Conservation (phyloP, 1,140 invertebrate species). For the Panulirus ornatus region DNA sequence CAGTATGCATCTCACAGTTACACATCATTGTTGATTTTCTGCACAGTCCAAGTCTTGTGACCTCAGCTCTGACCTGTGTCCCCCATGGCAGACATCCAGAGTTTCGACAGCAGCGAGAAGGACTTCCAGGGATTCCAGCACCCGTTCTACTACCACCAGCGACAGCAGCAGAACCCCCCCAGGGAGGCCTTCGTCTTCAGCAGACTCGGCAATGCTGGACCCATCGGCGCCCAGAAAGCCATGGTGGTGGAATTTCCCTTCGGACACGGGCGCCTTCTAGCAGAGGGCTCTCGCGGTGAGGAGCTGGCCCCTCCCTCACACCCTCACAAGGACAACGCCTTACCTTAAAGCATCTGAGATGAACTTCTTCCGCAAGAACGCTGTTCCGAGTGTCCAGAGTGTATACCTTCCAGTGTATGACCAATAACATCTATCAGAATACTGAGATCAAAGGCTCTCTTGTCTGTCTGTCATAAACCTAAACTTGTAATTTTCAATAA, state of each 20-base stretch:
- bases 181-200: conserved; percentile 50
- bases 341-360: no score
- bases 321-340: conserved; percentile 1
- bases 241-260: not conserved
- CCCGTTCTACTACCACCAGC: conserved; percentile 60
- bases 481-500: no score
- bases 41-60: no score
- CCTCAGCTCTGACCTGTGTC: no score
- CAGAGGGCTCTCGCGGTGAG: not conserved
- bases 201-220: not conserved
- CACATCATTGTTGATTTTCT: no score
- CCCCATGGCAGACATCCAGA: conserved; percentile 17
- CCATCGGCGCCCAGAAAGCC: not conserved
- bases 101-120: conserved; percentile 60
- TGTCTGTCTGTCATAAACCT: no score
- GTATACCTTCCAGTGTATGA: no score
- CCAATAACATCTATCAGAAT: no score
- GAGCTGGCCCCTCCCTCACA: conserved; percentile 26
- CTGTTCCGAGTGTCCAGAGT: no score
- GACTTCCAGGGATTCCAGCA: conserved; percentile 57
- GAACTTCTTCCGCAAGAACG: no score
- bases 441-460: no score
- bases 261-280: not conserved
- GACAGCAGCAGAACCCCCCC: conserved; percentile 17
- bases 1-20: no score